Base-by-base conservation (phyloP, 2,797 vertebrate genomes). In the Ptychadena robeensis region DNA sequence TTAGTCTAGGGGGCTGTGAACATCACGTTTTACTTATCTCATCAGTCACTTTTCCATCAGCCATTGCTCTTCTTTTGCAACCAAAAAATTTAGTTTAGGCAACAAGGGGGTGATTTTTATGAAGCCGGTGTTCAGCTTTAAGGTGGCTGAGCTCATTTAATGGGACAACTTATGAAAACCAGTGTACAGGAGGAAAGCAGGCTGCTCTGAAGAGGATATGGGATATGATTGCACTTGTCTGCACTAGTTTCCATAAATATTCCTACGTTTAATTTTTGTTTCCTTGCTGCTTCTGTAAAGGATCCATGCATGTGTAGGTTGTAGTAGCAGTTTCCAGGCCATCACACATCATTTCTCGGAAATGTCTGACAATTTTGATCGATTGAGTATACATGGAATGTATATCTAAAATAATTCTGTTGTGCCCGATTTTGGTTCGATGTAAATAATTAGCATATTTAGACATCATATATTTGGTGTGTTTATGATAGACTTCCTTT, bases 301-400 rank as follows among this genome's bases (percentile, higher is more conserved):
- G 40, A 3, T 9, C 32, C 65, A 37, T 59, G 53, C 44, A 22
- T 30, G 67, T 40, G 40, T 15, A 35, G 44, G 53, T 63, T 15
- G 27, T 75, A 57, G 10, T 64, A 74, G 71, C 64, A 66, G 73
- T 25, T 67, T 59, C 72, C 64, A 34, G 48, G 27, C 80, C 72
- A 82, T 82, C 80, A 61, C 68, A 72, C n/a, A 75, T n/a, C 73
- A n/a, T 82, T 72, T 74, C 44, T 57, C 22, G 44, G 18, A 22
- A 9, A 5, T 38, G 61, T 40, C 59, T 30, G 44, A 7, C 34
- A 22, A 7, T 53, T 53, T 0, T 53, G 18, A 22, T 22, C 18
- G 5, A 53, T 53, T 4, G 4, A 53, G 8, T 22, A 53, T 22
- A 5, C 18, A 7, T 53, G 18, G 44, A 53, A 53, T n/a, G n/a